phyloP scores from a whole-genome alignment of 92 coral and sea anemone genomes.

The Phenganax marumi region DNA sequence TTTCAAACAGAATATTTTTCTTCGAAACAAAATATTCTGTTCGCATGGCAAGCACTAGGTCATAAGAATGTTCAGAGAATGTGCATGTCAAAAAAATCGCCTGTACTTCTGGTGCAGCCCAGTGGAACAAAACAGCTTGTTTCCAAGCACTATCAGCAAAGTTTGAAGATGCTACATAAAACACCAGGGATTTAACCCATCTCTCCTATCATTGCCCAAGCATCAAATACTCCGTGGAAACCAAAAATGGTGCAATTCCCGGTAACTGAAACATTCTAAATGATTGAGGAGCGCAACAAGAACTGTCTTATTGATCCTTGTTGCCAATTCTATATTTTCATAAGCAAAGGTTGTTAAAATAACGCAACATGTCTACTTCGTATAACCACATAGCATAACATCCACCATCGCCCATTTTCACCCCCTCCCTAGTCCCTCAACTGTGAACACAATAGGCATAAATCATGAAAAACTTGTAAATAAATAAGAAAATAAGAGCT shows the following conservation, averaged over 20 bases:
- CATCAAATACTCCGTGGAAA: conserved; percentile 8
- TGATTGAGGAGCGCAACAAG: background rate
- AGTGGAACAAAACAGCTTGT: conserved; percentile 8
- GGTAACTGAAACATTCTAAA: conserved; percentile 42
- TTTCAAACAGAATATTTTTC: conserved; percentile 28
- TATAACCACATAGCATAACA: too few relatives aligned
- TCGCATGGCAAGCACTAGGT: background rate
- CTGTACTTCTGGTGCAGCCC: conserved; percentile 8
- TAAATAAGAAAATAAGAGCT: too few relatives aligned
- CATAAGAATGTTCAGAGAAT: background rate
- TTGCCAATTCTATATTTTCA: conserved; percentile 25
- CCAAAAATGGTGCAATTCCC: conserved; percentile 46
- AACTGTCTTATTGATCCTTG: background rate
- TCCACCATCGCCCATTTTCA: too few relatives aligned
- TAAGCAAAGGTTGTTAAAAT: too few relatives aligned
- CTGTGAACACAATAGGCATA: too few relatives aligned
- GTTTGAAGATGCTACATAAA: conserved; percentile 10
- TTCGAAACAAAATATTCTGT: conserved; percentile 30
- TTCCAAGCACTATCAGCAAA: background rate
- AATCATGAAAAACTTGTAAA: too few relatives aligned
- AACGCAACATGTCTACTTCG: too few relatives aligned
- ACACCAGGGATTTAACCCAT: conserved; percentile 21
- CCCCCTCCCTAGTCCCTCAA: too few relatives aligned
- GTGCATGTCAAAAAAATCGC: conserved; percentile 8
- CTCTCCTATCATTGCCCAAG: conserved; percentile 14